Conservation (phyloP, 1,140 invertebrate genomes). For the Kradibia gibbosae region DNA sequence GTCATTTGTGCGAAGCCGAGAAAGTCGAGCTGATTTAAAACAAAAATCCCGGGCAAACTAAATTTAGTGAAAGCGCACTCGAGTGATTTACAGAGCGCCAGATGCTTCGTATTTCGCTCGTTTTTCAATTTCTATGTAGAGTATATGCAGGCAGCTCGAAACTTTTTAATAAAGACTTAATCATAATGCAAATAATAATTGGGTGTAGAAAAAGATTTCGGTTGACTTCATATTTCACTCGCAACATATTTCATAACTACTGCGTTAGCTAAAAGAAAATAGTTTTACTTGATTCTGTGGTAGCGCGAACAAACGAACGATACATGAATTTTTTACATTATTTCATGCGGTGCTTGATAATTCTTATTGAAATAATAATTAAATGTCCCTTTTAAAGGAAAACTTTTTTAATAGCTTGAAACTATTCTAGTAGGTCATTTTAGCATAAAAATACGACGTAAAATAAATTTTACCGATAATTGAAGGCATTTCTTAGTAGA, state of each 20-base stretch:
- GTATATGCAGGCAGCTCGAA: not conserved
- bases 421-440: too few species aligned
- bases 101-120: constrained; percentile 36
- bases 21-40: constrained; percentile 39
- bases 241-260: not conserved
- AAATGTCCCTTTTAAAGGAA: too few species aligned
- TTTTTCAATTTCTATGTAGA: constrained; percentile 41
- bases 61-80: constrained; percentile 41
- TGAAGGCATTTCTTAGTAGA: too few species aligned
- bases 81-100: constrained; percentile 46
- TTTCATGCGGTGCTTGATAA: too few species aligned
- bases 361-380: too few species aligned
- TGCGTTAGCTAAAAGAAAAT: not conserved
- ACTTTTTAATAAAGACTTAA: constrained; percentile 23
- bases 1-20: constrained; percentile 2
- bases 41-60: constrained; percentile 41
- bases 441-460: too few species aligned
- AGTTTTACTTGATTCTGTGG: not conserved
- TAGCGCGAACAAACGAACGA: not conserved
- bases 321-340: too few species aligned
- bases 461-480: too few species aligned
- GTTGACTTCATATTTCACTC: not conserved
- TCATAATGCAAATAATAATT: constrained; percentile 23
- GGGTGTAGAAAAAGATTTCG: not conserved
- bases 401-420: too few species aligned